Evolutionary conservation across 2,113 vertebrate genomes (phyloP).

Genomic region (Elgaria multicarinata): DNA sequence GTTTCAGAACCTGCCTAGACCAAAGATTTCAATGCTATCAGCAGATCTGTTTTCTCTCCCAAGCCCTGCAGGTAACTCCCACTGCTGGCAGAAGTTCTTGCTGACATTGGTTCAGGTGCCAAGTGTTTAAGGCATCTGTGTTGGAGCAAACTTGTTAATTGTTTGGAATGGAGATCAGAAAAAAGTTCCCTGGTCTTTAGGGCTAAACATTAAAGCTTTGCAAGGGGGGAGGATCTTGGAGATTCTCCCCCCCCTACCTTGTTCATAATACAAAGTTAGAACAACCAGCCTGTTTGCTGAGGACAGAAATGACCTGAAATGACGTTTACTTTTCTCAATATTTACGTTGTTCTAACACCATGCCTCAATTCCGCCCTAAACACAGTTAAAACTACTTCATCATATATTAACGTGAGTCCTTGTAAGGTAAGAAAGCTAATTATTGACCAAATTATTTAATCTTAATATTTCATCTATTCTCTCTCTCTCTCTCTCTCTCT

Average conservation of each 20-base stretch:
- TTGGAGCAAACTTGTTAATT: conserved; percentile 63
- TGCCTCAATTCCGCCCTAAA: neutral
- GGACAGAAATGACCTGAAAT: neutral
- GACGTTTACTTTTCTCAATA: neutral
- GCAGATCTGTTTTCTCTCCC: conserved; percentile 61
- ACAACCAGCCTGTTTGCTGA: neutral
- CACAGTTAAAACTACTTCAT: conserved; percentile 33
- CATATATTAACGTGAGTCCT: conserved; percentile 71
- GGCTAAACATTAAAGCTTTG: neutral
- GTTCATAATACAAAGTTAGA: neutral
- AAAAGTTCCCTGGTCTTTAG: conserved; percentile 38
- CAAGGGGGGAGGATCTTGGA: conserved; percentile 20
- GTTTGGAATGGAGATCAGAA: conserved; percentile 51
- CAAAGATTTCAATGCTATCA: conserved; percentile 63
- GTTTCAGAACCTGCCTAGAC: conserved; percentile 39
- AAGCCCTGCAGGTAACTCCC: conserved; percentile 67
- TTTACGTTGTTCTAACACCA: neutral
- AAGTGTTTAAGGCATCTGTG: conserved; percentile 47
- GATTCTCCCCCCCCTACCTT: neutral
- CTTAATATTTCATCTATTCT: conserved; percentile 65
- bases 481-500: conserved; percentile 57
- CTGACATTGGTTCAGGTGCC: conserved; percentile 44
- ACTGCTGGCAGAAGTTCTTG: conserved; percentile 54
- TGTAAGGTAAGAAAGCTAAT: conserved; percentile 68
- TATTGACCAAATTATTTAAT: conserved; percentile 65